Percentiles rank a stretch among this genome's conserved stretches.
Conservation (phyloP, 1,140 invertebrate species). For the Pachyrhynchus sulphureomaculatus region DNA sequence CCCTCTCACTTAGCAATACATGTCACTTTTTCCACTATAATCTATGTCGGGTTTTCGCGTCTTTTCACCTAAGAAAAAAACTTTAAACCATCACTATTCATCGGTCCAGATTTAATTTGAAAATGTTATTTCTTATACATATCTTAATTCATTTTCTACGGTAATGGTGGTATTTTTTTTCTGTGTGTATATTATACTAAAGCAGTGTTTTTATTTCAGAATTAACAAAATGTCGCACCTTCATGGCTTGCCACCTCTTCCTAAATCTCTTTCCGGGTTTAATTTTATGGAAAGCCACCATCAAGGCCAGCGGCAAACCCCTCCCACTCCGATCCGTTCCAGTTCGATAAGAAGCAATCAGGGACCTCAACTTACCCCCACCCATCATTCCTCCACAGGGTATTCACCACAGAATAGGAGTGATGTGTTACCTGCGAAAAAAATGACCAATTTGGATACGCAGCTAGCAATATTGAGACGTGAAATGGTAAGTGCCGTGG, state of each 20-base stretch:
- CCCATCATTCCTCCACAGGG: slow-evolving; percentile 34
- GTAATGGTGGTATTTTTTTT: no score
- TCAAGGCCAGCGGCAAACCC: slow-evolving; percentile 5
- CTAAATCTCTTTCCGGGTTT: slow-evolving; percentile 80
- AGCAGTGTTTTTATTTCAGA: slow-evolving; percentile 44
- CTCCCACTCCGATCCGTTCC: slow-evolving; percentile 33
- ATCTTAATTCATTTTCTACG: no score
- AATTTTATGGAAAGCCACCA: slow-evolving; percentile 55
- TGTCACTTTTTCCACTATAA: no score
- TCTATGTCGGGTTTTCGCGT: no score
- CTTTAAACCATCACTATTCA: no score
- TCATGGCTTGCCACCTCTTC: slow-evolving; percentile 76
- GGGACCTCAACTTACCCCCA: slow-evolving; percentile 34
- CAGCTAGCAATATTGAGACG: slow-evolving; percentile 77
- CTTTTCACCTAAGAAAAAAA: no score
- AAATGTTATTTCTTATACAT: no score
- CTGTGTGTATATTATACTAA: no score
- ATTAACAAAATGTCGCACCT: slow-evolving; percentile 64
- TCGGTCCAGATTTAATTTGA: no score
- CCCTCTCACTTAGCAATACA: no score
- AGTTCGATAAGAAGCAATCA: slow-evolving; percentile 46
- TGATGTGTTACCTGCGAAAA: slow-evolving; percentile 43
- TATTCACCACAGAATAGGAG: slow-evolving; percentile 36
- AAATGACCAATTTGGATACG: slow-evolving; percentile 73
- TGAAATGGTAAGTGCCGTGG: slow-evolving; percentile 82